These are phyloP conservation scores for Leptodactylus fallax DNA, from an alignment of 2,797 vertebrate genomes.

Conservation along the genomic window DNA sequence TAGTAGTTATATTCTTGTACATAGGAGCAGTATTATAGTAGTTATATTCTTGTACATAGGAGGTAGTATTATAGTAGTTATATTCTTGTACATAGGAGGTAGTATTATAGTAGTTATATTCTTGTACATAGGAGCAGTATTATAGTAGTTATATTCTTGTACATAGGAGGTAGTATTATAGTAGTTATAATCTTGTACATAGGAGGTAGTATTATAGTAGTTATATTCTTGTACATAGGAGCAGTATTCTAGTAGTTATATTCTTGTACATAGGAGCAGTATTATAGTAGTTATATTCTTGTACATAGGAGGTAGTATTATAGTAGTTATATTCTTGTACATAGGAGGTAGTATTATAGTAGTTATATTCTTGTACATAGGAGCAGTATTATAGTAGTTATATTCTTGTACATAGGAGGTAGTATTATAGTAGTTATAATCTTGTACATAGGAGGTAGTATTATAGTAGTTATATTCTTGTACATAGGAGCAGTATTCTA, in stretches of 20 bases:
- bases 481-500: too few species aligned
- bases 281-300: conserved; percentile 4
- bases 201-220: too few species aligned
- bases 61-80: too few species aligned
- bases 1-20: neutral
- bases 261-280: neutral
- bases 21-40: neutral
- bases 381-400: neutral
- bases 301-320: neutral
- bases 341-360: neutral
- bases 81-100: neutral
- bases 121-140: neutral
- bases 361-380: neutral
- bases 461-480: too few species aligned
- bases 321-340: conserved; percentile 1
- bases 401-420: neutral
- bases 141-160: conserved; percentile 1
- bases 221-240: too few species aligned
- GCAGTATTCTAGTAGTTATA: too few species aligned
- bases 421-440: too few species aligned
- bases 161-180: neutral
- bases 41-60: too few species aligned
- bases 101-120: too few species aligned
- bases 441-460: too few species aligned
- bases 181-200: conserved; percentile 1